A percentile compares a stretch with the other conserved stretches of the same genome.
Conservation (phyloP, 2,797 vertebrate genomes). For the Mionectes olivaceus region DNA sequence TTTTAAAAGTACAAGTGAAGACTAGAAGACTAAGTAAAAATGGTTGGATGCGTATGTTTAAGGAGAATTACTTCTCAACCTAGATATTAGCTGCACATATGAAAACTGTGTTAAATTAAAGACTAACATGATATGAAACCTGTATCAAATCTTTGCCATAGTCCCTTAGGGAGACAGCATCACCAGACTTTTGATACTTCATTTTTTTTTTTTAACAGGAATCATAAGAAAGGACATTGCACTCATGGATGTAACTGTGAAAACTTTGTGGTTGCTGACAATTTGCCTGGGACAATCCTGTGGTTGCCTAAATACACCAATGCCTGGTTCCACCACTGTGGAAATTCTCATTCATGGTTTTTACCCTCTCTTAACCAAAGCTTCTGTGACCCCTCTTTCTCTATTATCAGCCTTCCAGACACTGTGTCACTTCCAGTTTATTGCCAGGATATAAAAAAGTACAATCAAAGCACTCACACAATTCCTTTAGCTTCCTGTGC, state of each 20-base stretch:
- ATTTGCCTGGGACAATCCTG: conserved; percentile 40
- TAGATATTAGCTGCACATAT: neutral
- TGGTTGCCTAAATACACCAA: neutral
- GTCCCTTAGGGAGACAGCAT: neutral
- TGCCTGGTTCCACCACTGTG: neutral
- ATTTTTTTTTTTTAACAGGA: neutral
- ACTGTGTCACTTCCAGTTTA: conserved; percentile 2
- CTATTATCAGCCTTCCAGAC: neutral
- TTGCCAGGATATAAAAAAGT: neutral
- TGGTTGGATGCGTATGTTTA: neutral
- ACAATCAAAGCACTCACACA: neutral
- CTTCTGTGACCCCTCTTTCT: neutral
- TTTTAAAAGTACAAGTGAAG: neutral
- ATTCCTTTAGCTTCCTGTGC: neutral
- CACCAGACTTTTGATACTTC: neutral
- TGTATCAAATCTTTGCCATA: neutral
- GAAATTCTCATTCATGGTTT: conserved; percentile 39
- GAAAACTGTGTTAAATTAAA: neutral
- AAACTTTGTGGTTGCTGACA: conserved; percentile 28
- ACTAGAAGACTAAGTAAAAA: neutral
- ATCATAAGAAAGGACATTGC: neutral
- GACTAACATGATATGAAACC: neutral
- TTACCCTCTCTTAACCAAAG: neutral
- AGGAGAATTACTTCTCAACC: neutral
- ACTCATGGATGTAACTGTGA: neutral